A percentile compares a stretch with the other conserved stretches of the same genome.
Evolutionary conservation across 2,113 vertebrate genomes (phyloP).

Genomic region (Rhodinocichla rosea): DNA sequence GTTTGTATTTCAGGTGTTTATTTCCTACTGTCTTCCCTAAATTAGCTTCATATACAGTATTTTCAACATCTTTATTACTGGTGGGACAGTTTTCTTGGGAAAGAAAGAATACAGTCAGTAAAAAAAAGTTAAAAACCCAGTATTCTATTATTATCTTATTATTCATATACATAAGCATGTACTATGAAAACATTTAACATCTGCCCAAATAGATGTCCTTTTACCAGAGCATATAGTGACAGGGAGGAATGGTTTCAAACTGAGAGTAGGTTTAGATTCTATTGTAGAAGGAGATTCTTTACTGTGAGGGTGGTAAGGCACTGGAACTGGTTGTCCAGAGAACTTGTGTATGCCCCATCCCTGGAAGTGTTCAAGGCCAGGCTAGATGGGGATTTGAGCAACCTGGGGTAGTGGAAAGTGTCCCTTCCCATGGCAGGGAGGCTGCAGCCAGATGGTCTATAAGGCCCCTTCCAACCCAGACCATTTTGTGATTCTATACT

Average conservation of each 20-base stretch:
- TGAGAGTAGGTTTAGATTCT: neutral
- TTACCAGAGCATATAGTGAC: neutral
- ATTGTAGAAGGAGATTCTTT: neutral
- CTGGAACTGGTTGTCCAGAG: neutral
- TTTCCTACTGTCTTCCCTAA: neutral
- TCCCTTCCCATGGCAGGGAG: neutral
- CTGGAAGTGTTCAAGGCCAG: neutral
- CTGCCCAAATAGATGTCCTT: neutral
- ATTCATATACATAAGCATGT: neutral
- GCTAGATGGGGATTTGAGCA: neutral
- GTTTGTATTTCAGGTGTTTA: neutral
- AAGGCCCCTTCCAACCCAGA: neutral
- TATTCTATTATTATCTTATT: too few relatives aligned
- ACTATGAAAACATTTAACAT: neutral
- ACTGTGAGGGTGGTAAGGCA: neutral
- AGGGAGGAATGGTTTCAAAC: neutral
- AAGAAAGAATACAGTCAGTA: neutral
- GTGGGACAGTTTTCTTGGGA: neutral
- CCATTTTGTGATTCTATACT: neutral
- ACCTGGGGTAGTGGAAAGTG: neutral
- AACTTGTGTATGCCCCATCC: neutral
- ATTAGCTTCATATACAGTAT: neutral
- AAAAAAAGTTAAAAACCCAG: neutral
- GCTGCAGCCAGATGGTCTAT: neutral
- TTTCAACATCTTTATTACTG: neutral